Base-by-base conservation (phyloP, 2,797 vertebrate species). In the Rachycentron canadum region DNA sequence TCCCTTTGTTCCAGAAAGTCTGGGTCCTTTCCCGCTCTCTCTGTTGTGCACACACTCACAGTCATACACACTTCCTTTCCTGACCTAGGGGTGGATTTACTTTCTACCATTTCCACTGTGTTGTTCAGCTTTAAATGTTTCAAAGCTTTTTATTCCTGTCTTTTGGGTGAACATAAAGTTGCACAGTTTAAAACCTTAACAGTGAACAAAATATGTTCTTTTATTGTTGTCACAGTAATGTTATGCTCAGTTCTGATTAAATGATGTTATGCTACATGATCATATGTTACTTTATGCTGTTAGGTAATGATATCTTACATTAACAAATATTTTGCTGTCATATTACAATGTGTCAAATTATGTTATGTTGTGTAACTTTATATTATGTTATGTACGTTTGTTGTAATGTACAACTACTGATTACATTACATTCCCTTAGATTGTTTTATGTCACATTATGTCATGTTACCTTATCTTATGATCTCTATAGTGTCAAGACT, bases 1-100 rank as follows among this genome's bases (percentile, higher is more conserved):
- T 32, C 49, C 67, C 66, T 83, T 73, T 66, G 69, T 71, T 67
- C 26, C 38, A 78, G 43, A 67, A 11, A 41, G 45, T 21, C 49
- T 34, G 16, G 43, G 12, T 59, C 14, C n/a, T 52, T 10, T 55
- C 19, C 23, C 11, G 28, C 68, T 34, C 26, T 23, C 30, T 77
- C 28, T 43, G 41, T 61, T 61, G 12, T 19, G 21, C 16, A 47
- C n/a, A 57, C 25, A 23, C 40, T 52, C 40, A 72, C 34, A 40
- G 10, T 12, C 11, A 4, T 23, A 16, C 32, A 28, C 16, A 30
- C 21, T 68, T 55, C 23, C 9, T 59, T 11, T 17, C 23, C 68
- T 65, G 61, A 57, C 17, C 21, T 70, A 28, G 41, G 53, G 11
- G 14, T n/a, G 19, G 7, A 53, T 40, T 62, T 41, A 32, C 9